Conservation (phyloP, 1,140 invertebrate species). For the Colletes gigas region DNA sequence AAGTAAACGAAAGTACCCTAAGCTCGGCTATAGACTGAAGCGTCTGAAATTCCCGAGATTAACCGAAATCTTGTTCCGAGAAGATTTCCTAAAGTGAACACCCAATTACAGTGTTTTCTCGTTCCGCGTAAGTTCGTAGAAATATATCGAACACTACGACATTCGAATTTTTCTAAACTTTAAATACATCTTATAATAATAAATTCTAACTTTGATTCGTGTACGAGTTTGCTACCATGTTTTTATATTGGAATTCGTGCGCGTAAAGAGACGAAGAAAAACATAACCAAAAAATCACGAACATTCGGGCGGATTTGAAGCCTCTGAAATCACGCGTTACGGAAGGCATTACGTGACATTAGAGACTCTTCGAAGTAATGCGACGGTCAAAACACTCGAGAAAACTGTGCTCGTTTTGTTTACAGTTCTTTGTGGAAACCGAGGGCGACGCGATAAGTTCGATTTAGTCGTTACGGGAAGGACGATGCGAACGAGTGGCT, state of each 20-base stretch:
- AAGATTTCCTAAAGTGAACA: constrained; percentile 24
- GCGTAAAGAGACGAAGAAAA: no score
- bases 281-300: no score
- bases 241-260: no score
- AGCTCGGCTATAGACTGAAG: background rate
- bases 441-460: constrained; percentile 29
- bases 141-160: background rate
- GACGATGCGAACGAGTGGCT: constrained; percentile 18
- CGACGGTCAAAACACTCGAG: constrained; percentile 4
- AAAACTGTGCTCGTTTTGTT: constrained; percentile 24
- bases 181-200: background rate
- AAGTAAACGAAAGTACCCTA: constrained; percentile 11
- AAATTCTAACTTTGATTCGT: background rate
- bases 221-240: no score
- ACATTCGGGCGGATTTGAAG: no score
- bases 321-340: background rate
- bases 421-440: background rate
- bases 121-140: background rate
- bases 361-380: background rate
- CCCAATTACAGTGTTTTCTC: constrained; percentile 6
- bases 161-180: background rate
- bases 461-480: constrained; percentile 21
- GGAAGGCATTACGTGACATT: background rate
- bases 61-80: constrained; percentile 21
- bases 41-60: constrained; percentile 25